A percentile compares a stretch with the other conserved stretches of the same genome.
phyloP scores from a whole-genome alignment of 2,113 vertebrate genomes.

The Apaloderma vittatum region DNA sequence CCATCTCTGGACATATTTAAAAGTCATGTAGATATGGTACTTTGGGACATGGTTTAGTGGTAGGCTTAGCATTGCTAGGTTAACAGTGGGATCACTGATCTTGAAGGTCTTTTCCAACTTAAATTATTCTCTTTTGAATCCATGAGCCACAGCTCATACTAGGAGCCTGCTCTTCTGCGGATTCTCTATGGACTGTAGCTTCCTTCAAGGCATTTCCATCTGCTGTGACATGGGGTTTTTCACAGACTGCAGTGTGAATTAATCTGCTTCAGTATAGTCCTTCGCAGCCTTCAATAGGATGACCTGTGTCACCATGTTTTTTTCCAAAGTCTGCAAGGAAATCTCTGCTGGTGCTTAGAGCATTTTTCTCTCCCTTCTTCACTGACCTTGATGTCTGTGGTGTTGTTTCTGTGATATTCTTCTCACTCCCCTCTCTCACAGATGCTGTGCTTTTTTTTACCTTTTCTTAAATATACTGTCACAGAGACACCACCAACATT shows the following conservation, averaged over 20 bases:
- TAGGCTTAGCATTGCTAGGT: too few species aligned
- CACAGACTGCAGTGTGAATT: neutral
- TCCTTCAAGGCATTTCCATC: neutral
- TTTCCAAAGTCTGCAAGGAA: neutral
- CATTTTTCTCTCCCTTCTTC: neutral
- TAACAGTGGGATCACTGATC: too few species aligned
- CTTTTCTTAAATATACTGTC: neutral
- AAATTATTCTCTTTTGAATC: neutral
- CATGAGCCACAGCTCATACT: neutral
- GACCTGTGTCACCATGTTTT: neutral
- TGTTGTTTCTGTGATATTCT: neutral
- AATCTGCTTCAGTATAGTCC: neutral
- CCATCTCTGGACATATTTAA: too few species aligned
- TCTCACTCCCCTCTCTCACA: neutral
- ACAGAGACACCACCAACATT: neutral
- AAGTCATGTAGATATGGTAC: too few species aligned
- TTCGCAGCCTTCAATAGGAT: neutral
- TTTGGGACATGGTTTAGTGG: too few species aligned
- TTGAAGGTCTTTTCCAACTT: too few species aligned
- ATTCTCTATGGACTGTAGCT: neutral
- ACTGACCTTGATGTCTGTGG: neutral
- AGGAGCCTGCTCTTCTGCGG: neutral
- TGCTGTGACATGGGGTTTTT: neutral
- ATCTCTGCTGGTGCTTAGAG: neutral
- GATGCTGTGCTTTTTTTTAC: neutral